phyloP scores from a whole-genome alignment of 2,113 vertebrate genomes.

The Cinclus mexicanus region DNA sequence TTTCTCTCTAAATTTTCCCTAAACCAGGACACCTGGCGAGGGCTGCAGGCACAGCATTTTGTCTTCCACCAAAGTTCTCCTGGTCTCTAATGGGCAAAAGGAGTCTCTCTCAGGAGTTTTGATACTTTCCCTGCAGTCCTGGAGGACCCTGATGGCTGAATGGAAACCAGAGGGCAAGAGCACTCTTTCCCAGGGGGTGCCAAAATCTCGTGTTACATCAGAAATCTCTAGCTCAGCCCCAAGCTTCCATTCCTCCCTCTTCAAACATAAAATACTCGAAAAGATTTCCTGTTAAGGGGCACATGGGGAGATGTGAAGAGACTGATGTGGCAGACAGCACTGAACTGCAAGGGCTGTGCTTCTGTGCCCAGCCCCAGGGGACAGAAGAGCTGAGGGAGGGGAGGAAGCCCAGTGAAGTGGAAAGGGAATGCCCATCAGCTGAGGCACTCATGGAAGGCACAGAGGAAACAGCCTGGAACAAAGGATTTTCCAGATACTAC shows the following conservation, averaged over 20 bases:
- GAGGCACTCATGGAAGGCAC: background rate
- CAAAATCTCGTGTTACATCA: background rate
- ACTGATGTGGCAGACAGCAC: background rate
- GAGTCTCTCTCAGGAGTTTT: background rate
- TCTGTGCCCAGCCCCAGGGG: background rate
- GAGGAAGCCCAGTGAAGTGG: background rate
- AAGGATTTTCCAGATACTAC: background rate
- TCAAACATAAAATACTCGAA: background rate
- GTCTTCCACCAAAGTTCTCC: background rate
- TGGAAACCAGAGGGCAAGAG: background rate
- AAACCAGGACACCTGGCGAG: too few relatives aligned
- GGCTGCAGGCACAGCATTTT: background rate
- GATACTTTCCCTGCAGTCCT: background rate
- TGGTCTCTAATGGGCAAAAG: background rate
- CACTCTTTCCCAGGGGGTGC: background rate
- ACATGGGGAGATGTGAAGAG: background rate
- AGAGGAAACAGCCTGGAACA: background rate
- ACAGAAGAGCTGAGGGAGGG: background rate
- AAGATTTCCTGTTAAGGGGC: background rate
- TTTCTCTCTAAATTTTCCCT: too few relatives aligned
- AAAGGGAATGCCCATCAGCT: slow-evolving; percentile 13
- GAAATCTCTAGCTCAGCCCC: background rate
- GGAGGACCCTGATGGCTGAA: background rate
- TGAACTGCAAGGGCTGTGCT: background rate
- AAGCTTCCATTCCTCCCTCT: background rate